Evolutionary conservation across 2,113 vertebrate genomes (phyloP), one percentile per base, ranked within the genome.

Genomic region (Pseudonaja textilis): DNA sequence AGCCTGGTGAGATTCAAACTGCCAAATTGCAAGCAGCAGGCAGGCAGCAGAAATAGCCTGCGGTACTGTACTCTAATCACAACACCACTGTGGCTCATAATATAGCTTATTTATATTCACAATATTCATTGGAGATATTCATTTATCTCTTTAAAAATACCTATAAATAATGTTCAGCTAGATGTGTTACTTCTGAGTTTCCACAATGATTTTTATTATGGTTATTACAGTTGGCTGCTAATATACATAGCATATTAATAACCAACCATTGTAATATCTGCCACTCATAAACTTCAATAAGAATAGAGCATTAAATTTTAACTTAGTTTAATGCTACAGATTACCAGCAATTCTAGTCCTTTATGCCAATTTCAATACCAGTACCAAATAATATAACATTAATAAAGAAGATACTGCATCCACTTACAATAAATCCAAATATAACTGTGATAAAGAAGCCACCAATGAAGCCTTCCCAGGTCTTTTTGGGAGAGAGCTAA

Each of bases 391-490:
- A 8, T 6, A 42, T 91, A 91, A 18, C 8, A 57, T 88, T 39
- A 85, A 34, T 7, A 94, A 56, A 39, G n/a, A 96, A 96, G 47
- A 93, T 34, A 29, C 34, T 47, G 42, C 25, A 50, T 91, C 90
- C 95, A 98, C 99, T 99, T 97, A 99, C 99, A 91, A 99, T 95
- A 96, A 99, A 99, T 96, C 99, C 98, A 95, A 99, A 99, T n/a
- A 99, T 94, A 95, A 99, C 98, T 0, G 99, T 99, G 95, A 98
- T 97, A 96, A 99, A 99, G 98, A 98, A 99, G 4, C 99, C 99
- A 50, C 99, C 99, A 92, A 99, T 99, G 97, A 99, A 99, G 22
- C 99, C 99, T 97, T 99, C 99, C 99, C 99, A 99, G 50, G 99
- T 99, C 97, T 99, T 99, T 97, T 99, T 99, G 47, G 99, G 99